Evolutionary conservation across 2,888 invertebrate genomes (phyloP).

Genomic region (Cerastis rubricosa): DNA sequence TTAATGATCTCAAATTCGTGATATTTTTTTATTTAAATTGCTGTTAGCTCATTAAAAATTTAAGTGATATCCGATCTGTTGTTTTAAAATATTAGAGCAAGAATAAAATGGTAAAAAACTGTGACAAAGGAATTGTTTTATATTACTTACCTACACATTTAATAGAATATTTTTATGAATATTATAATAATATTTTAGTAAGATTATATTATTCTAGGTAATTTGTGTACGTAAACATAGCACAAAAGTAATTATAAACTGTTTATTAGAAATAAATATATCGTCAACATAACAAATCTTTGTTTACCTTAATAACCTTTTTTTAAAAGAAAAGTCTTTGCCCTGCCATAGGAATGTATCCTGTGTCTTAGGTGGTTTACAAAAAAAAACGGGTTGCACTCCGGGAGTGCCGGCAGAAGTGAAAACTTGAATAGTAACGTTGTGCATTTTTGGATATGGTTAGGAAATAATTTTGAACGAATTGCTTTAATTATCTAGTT

Average conservation of each 20-base stretch:
- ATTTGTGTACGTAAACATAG: neutral
- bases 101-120: neutral
- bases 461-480: too few species aligned
- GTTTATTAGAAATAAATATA: neutral
- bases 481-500: too few species aligned
- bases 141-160: neutral
- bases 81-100: neutral
- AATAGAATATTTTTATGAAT: neutral
- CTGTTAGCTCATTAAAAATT: neutral
- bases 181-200: neutral
- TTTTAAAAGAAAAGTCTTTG: too few species aligned
- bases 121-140: neutral
- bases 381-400: too few species aligned
- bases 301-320: neutral
- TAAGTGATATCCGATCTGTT: neutral
- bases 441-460: too few species aligned
- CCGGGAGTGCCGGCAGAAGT: too few species aligned
- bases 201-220: neutral
- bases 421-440: too few species aligned
- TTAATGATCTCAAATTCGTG: constrained; percentile 30
- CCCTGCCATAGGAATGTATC: too few species aligned
- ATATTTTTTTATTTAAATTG: neutral
- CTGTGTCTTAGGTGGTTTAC: too few species aligned
- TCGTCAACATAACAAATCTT: neutral
- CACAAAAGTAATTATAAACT: constrained; percentile 1